A percentile compares a stretch with the other conserved stretches of the same genome.
Conservation (phyloP, 2,113 vertebrate species). For the Toxostoma redivivum region DNA sequence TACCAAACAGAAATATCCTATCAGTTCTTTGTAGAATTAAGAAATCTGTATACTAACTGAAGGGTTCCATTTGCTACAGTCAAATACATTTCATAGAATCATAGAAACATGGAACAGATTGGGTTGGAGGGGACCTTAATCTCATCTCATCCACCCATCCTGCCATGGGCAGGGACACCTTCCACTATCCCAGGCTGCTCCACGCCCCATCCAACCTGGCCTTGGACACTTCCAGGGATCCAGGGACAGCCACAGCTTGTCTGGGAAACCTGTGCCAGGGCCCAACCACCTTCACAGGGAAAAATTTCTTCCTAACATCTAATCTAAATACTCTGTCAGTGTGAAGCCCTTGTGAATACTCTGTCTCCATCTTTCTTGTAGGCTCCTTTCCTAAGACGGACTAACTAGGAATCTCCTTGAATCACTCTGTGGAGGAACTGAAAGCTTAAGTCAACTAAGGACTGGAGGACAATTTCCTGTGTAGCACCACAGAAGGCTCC, state of each 20-base stretch:
- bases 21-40: not conserved
- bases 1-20: not conserved
- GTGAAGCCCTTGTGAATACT: not conserved
- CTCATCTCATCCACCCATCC: not conserved
- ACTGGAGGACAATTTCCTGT: not conserved
- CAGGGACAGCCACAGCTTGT: not conserved
- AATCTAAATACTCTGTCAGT: not conserved
- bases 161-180: not conserved
- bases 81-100: not conserved
- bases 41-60: not conserved
- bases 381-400: not conserved
- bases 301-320: not conserved
- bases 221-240: not conserved
- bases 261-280: not conserved
- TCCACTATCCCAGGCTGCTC: not conserved
- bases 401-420: not conserved
- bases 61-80: not conserved
- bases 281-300: not conserved
- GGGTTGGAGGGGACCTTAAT: not conserved
- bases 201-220: rapidly evolving
- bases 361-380: not conserved
- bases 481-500: not conserved
- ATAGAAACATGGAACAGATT: not conserved
- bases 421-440: not conserved
- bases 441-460: not conserved